Percentiles rank a stretch among this genome's conserved stretches.
Evolutionary conservation across 2,888 invertebrate genomes (phyloP).

Genomic region (Hydrotaea cyrtoneurina): DNA sequence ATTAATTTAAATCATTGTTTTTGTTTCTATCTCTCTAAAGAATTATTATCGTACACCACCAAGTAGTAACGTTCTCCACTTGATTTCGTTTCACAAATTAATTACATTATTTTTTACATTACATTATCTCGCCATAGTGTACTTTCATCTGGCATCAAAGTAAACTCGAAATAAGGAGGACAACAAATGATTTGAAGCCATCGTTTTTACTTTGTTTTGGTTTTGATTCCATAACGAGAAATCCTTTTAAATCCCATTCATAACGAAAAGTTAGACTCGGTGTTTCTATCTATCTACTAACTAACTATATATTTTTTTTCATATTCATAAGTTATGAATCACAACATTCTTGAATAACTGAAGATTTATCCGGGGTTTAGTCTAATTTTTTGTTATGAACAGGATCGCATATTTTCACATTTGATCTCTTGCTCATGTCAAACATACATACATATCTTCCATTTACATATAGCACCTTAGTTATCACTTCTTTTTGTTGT

Average conservation of each 20-base stretch:
- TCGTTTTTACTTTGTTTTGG: too few relatives aligned
- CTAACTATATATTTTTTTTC: too few relatives aligned
- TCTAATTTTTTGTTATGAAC: neutral
- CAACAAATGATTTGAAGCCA: neutral
- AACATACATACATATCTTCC: neutral
- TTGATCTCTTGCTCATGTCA: neutral
- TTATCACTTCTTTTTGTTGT: slow-evolving; percentile 11
- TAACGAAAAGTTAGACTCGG: too few relatives aligned
- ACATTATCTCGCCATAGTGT: neutral
- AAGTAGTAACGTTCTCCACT: slow-evolving; percentile 35
- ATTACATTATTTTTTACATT: neutral
- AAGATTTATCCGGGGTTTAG: too few relatives aligned
- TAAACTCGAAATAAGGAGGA: neutral
- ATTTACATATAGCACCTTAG: slow-evolving; percentile 15
- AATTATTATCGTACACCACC: slow-evolving; percentile 41
- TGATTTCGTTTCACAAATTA: neutral
- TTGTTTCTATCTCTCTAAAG: neutral
- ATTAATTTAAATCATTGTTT: slow-evolving; percentile 40
- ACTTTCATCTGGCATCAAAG: neutral
- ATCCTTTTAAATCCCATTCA: too few relatives aligned
- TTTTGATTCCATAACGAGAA: neutral
- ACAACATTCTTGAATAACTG: too few relatives aligned
- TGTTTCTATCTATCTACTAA: too few relatives aligned
- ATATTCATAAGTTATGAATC: too few relatives aligned
- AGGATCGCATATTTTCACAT: neutral